Percentiles rank a stretch among this genome's conserved stretches.
phyloP scores from a whole-genome alignment of 35 echinoderm and acorn worm genomes.

The Patiria miniata region DNA sequence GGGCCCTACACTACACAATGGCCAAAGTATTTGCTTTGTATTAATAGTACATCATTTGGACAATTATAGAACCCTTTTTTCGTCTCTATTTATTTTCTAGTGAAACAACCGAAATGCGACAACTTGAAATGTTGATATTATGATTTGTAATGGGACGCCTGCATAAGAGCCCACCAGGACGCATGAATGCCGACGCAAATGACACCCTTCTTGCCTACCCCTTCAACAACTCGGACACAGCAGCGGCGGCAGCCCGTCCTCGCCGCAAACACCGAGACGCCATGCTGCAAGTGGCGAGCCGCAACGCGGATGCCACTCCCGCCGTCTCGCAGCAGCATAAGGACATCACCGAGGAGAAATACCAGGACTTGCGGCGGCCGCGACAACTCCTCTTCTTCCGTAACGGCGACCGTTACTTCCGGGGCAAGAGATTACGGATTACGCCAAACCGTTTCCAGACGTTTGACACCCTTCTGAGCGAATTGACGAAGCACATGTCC shows the following conservation, averaged over 20 bases:
- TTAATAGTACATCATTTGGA: too few relatives aligned
- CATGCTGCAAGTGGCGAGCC: neutral
- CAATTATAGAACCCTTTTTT: too few relatives aligned
- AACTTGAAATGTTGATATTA: too few relatives aligned
- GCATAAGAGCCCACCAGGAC: constrained; percentile 4
- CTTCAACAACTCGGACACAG: constrained; percentile 6
- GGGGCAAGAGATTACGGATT: constrained; percentile 85
- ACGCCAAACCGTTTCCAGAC: constrained; percentile 79
- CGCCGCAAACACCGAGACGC: neutral
- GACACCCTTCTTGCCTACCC: constrained; percentile 29
- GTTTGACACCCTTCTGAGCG: constrained; percentile 77
- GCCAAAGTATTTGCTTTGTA: too few relatives aligned
- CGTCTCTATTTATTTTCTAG: too few relatives aligned
- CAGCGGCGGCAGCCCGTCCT: neutral
- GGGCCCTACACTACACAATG: too few relatives aligned
- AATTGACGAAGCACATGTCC: constrained; percentile 85
- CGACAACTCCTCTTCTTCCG: constrained; percentile 85
- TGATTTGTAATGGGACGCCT: neutral
- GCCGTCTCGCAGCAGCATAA: constrained; percentile 36
- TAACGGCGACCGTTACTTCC: constrained; percentile 90
- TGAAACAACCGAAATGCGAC: too few relatives aligned
- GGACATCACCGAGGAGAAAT: constrained; percentile 39
- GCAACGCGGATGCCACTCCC: neutral
- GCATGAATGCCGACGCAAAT: neutral
- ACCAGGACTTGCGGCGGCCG: constrained; percentile 43